Base-by-base conservation (phyloP, 1,140 invertebrate species). In the Arctopsyche grandis region DNA sequence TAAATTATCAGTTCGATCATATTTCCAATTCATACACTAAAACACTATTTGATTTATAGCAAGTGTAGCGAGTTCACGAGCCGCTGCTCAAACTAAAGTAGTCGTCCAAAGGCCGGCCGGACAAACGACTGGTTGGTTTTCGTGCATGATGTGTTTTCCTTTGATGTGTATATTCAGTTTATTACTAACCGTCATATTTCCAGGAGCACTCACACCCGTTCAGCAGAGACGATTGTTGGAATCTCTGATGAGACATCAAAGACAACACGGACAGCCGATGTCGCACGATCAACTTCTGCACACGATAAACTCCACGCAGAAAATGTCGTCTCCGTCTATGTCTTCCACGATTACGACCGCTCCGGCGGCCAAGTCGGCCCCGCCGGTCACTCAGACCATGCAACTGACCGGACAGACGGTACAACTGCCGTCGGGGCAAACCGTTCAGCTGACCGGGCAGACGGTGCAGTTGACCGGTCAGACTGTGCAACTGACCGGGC, bases 191-290 rank as follows among this genome's bases (percentile, higher is more conserved):
- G n/a, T n/a, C n/a, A n/a, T n/a, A n/a, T n/a, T 38, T 75, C 19
- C 69, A 82, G 81, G 81, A 48, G 79, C 81, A 46, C 77, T 82
- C 9, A 78, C 79, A 26, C 81, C 77, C 21, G 73, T 76, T 14
- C 81, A 82, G 69, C 81, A 82, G 66, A 60, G 78, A 29, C 78
- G 79, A 38, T 75, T 82, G 29, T 63, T 82, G 46, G 81, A 82
- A 77, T 82, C 81, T 9, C 43, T 82, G 38, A 82, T 82, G 81
- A 79, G 79, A 58, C 81, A 82, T 69, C 81, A 82, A 73, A 24
- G 81, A 12, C 79, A 79, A 24, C 81, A 82, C 56, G 81, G 81
- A 24, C 81, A 82, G 60, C 81, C 81, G 44, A 82, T 82, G 79
- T 73, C 81, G 5, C 81, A 78, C 29, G 81, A 82, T 69, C 81